Evolutionary conservation across 2,113 vertebrate genomes (phyloP), one percentile per base, ranked within the genome.

Genomic region (Jacana jacana): DNA sequence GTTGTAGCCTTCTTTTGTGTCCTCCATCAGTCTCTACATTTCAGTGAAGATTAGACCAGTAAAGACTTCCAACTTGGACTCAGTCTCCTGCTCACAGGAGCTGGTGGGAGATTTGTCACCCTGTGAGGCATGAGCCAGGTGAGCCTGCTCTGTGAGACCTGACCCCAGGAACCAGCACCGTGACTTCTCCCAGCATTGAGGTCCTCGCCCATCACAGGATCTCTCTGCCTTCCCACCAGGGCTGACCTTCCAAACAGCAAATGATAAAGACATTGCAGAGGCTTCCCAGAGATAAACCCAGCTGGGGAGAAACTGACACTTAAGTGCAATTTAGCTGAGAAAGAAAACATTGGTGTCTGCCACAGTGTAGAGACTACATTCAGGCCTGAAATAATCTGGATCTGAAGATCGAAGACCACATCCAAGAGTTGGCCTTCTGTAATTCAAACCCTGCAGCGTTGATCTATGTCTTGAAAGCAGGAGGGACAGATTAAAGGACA

Each of bases 371-470:
- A 64, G 65, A 39, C 79, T 68, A 11, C 13, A 25, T 46, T 87
- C 31, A 54, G 28, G 28, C 84, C 68, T 69, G 40, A 82, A 66
- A 30, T 13, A 60, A 24, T n/a, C 63, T 51, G 30, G 33, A 63
- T 85, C 33, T 37, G 35, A 60, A 91, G 61, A 65, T n/a, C 17
- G 49, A 80, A 49, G 82, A 76, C 18, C 9, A 39, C 44, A 40
- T 64, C 22, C 64, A 25, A 61, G 33, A 71, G 24, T 16, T 64
- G 37, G 18, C 33, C 37, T 69, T 89, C 52, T 52, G 52, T 82
- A 89, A 71, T 93, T 93, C 65, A 92, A 84, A 71, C 39, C 12
- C 46, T 84, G 60, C 39, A 48, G 37, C 66, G 95, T 93, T 93
- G 68, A 86, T 88, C 76, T 51, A 31, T 83, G n/a, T 75, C 61